phyloP scores from a whole-genome alignment of 2,888 invertebrate species.

The Prosopocoilus inquinatus region DNA sequence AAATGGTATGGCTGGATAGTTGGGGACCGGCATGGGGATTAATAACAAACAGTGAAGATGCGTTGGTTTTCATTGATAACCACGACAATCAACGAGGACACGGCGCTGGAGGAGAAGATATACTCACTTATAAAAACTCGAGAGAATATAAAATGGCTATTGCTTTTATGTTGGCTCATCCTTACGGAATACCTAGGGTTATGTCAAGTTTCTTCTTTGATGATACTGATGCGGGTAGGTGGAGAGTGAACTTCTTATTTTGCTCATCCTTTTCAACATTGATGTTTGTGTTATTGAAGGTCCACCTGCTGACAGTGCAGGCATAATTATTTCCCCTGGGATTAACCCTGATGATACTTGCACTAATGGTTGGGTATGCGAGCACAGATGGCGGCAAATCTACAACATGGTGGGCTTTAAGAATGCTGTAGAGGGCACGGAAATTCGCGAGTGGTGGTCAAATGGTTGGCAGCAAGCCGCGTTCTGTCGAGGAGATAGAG shows the following conservation, averaged over 20 bases:
- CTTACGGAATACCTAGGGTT: slow-evolving; percentile 74
- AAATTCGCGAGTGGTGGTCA: slow-evolving; percentile 69
- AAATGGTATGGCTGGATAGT: slow-evolving; percentile 62
- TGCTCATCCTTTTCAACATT: neutral
- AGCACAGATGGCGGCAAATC: slow-evolving; percentile 83
- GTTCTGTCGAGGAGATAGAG: slow-evolving; percentile 71
- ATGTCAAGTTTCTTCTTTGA: slow-evolving; percentile 83
- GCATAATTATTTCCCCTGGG: slow-evolving; percentile 63
- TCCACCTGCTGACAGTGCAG: slow-evolving; percentile 66
- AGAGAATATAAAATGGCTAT: slow-evolving; percentile 72
- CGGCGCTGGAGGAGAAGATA: slow-evolving; percentile 59
- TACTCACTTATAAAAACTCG: slow-evolving; percentile 67
- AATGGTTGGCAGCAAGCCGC: slow-evolving; percentile 69
- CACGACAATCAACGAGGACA: slow-evolving; percentile 75
- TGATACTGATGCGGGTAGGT: slow-evolving; percentile 51
- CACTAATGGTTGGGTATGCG: slow-evolving; percentile 76
- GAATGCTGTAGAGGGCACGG: slow-evolving; percentile 62
- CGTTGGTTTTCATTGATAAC: slow-evolving; percentile 56
- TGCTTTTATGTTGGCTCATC: slow-evolving; percentile 85
- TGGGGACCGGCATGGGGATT: slow-evolving; percentile 70
- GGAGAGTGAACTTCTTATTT: neutral
- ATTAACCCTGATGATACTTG: slow-evolving; percentile 67
- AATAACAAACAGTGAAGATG: slow-evolving; percentile 48
- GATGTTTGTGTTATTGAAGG: slow-evolving; percentile 48
- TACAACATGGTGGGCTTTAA: slow-evolving; percentile 77